phyloP scores from a whole-genome alignment of 2,797 vertebrate species.

The Melanotaenia boesemani region DNA sequence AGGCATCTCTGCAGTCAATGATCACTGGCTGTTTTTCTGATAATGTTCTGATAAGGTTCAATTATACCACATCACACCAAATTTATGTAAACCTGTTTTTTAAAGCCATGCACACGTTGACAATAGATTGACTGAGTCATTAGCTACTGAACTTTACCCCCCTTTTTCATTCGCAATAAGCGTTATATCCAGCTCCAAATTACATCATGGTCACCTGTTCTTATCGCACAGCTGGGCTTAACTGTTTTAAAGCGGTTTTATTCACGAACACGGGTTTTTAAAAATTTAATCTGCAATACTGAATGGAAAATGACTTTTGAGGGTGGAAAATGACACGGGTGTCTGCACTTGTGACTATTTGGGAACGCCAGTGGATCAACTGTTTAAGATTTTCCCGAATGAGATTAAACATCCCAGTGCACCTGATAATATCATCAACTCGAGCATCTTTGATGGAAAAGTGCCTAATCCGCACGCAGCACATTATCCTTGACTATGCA shows the following conservation, averaged over 20 bases:
- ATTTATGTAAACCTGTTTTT: neutral
- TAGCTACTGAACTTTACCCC: no score
- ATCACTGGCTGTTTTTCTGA: neutral
- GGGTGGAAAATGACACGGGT: no score
- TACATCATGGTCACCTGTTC: neutral
- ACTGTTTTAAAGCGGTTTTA: neutral
- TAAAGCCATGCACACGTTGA: neutral
- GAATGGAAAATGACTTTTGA: no score
- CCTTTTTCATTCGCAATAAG: no score
- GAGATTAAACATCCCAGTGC: neutral
- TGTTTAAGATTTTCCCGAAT: neutral
- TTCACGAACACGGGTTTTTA: neutral
- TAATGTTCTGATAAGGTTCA: neutral
- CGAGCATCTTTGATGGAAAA: neutral
- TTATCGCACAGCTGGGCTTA: neutral
- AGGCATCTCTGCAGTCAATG: neutral
- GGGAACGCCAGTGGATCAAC: neutral
- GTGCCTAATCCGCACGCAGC: neutral
- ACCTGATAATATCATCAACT: neutral
- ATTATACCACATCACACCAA: no score
- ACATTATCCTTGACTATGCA: conserved; percentile 31
- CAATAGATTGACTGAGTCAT: neutral
- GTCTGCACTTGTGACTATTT: neutral
- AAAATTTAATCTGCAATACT: neutral
- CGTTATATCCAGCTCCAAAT: neutral